Percentiles rank a stretch among this genome's conserved stretches.
phyloP scores from a whole-genome alignment of 2,888 invertebrate genomes.

The Spodoptera littoralis region DNA sequence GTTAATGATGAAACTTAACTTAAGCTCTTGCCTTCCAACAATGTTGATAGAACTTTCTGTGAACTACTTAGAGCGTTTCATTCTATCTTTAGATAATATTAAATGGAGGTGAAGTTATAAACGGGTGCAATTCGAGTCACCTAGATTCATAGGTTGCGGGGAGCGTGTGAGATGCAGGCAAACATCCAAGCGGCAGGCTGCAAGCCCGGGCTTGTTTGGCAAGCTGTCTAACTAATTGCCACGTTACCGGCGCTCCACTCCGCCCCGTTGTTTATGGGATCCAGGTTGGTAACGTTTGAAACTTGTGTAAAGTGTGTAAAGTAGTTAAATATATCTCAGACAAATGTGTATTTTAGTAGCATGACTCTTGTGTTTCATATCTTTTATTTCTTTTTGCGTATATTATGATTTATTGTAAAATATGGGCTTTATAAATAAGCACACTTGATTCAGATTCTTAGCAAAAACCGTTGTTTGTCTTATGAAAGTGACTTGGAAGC shows the following conservation, averaged over 20 bases:
- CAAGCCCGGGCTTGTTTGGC: conserved; percentile 73
- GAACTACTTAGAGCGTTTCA: conserved; percentile 11
- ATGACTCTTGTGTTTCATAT: conserved; percentile 4
- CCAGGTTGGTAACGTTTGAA: conserved; percentile 64
- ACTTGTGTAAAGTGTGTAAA: conserved; percentile 58
- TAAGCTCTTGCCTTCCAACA: too few relatives aligned
- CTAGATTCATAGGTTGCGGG: conserved; percentile 65
- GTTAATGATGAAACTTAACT: too few relatives aligned
- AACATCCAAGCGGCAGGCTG: conserved; percentile 65
- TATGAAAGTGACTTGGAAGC: not conserved
- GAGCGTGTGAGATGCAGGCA: conserved; percentile 66
- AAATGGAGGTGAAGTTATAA: conserved; percentile 66
- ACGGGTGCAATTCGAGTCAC: conserved; percentile 61
- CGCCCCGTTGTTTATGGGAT: conserved; percentile 64
- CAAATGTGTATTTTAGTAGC: conserved; percentile 24
- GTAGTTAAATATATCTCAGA: conserved; percentile 50
- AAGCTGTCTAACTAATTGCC: conserved; percentile 82
- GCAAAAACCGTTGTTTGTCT: not conserved
- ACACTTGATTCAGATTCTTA: conserved; percentile 8
- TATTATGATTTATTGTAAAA: not conserved
- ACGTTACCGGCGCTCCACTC: conserved; percentile 65
- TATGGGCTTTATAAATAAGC: not conserved
- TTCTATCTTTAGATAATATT: conserved; percentile 52
- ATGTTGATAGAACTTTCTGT: too few relatives aligned
- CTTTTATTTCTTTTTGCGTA: conserved; percentile 9